Conservation (phyloP, 2,797 vertebrate species). For the Sphenodon punctatus region DNA sequence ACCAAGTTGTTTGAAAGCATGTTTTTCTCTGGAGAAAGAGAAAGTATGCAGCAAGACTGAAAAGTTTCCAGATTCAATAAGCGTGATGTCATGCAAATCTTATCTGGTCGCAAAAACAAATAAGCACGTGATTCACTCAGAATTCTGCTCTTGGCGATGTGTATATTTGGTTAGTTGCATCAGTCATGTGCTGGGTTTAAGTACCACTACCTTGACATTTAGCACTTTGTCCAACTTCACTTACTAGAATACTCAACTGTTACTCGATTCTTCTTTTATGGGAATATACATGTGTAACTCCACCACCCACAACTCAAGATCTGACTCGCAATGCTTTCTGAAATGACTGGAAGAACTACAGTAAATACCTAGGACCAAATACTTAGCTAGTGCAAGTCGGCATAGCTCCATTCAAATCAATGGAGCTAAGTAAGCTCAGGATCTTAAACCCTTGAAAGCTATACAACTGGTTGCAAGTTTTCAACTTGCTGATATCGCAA, state of each 20-base stretch:
- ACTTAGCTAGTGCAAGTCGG: background rate
- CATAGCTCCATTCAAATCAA: background rate
- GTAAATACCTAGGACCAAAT: background rate
- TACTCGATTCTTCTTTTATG: background rate
- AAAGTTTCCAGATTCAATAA: background rate
- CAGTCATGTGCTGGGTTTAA: conserved; percentile 26
- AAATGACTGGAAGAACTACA: background rate
- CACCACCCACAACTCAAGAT: background rate
- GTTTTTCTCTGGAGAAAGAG: background rate
- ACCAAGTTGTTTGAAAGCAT: background rate
- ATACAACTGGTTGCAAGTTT: no score
- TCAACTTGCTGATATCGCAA: no score
- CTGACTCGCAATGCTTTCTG: no score
- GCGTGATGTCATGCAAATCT: background rate
- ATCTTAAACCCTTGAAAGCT: background rate
- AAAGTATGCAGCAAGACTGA: background rate
- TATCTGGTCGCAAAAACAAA: conserved; percentile 75
- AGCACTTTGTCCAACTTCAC: background rate
- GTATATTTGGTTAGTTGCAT: conserved; percentile 83
- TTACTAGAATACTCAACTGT: conserved; percentile 3
- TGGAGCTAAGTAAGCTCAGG: background rate
- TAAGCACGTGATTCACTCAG: conserved; percentile 85
- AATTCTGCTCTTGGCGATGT: conserved; percentile 86
- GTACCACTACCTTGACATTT: conserved; percentile 10
- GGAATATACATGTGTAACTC: background rate